Conservation (phyloP, 2,113 vertebrate species). For the Thunnus thynnus region DNA sequence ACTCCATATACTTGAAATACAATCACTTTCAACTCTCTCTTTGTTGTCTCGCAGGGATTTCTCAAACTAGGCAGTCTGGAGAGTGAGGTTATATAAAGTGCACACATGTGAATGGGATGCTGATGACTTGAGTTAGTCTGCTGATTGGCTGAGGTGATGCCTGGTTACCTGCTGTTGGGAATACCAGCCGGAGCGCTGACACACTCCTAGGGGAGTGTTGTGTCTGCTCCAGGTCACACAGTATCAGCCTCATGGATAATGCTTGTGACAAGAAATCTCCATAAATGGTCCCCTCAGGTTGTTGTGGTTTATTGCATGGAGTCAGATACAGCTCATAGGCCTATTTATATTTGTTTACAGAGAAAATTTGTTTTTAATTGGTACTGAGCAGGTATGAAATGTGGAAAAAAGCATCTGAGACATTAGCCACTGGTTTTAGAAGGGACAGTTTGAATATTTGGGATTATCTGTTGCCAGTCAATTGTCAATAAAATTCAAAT, state of each 20-base stretch:
- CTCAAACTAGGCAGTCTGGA: not conserved
- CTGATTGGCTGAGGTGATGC: slow-evolving; percentile 3
- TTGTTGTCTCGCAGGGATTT: not conserved
- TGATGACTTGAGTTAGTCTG: too few relatives aligned
- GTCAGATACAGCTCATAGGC: too few relatives aligned
- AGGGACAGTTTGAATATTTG: too few relatives aligned
- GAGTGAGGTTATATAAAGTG: not conserved
- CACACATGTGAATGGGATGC: not conserved
- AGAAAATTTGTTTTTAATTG: too few relatives aligned
- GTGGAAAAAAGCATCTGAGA: too few relatives aligned
- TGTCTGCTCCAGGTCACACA: not conserved
- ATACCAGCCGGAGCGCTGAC: not conserved
- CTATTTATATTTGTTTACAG: too few relatives aligned
- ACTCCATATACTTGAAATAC: not conserved
- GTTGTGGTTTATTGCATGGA: not conserved
- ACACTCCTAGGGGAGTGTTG: not conserved
- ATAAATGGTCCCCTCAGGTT: not conserved
- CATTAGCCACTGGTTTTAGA: too few relatives aligned
- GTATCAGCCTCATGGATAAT: not conserved
- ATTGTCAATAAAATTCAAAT: too few relatives aligned
- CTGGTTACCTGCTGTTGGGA: slow-evolving; percentile 30
- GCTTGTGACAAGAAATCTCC: not conserved
- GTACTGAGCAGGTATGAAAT: too few relatives aligned
- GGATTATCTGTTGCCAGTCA: too few relatives aligned
- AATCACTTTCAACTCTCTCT: not conserved